Evolutionary conservation across 2,113 vertebrate species (phyloP).

Genomic region (Setophaga coronata): DNA sequence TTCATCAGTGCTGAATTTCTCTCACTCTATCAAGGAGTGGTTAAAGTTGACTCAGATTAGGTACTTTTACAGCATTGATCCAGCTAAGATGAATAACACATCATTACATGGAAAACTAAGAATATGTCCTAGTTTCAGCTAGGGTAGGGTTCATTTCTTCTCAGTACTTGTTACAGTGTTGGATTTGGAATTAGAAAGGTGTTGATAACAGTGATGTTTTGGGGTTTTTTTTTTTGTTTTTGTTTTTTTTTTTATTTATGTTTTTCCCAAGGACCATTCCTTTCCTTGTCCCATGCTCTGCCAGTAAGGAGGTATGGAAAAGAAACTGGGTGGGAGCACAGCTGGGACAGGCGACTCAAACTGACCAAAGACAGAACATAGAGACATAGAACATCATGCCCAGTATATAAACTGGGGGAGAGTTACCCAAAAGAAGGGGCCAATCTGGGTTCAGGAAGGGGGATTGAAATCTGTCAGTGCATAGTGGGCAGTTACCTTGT

Average conservation of each 20-base stretch:
- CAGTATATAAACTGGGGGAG: not conserved
- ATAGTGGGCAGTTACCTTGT: not conserved
- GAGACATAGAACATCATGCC: not conserved
- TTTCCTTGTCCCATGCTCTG: not conserved
- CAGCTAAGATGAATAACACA: not conserved
- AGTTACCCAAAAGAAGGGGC: not conserved
- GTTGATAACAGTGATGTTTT: not conserved
- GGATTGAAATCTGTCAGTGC: not conserved
- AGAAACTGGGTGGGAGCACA: not conserved
- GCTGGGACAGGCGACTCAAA: not conserved
- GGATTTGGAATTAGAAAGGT: not conserved
- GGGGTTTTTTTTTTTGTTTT: rapidly evolving
- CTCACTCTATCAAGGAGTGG: not conserved
- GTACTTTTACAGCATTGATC: not conserved
- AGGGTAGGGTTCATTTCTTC: not conserved
- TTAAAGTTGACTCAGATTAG: not conserved
- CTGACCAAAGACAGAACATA: not conserved
- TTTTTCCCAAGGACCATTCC: rapidly evolving
- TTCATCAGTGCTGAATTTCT: not conserved
- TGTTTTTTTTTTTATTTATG: not conserved
- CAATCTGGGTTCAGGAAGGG: not conserved
- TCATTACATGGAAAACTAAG: not conserved
- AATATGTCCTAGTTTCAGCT: not conserved
- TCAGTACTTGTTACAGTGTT: not conserved
- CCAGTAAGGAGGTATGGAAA: not conserved